Base-by-base conservation (phyloP, 2,888 invertebrate species). In the Mesochorus sp. region DNA sequence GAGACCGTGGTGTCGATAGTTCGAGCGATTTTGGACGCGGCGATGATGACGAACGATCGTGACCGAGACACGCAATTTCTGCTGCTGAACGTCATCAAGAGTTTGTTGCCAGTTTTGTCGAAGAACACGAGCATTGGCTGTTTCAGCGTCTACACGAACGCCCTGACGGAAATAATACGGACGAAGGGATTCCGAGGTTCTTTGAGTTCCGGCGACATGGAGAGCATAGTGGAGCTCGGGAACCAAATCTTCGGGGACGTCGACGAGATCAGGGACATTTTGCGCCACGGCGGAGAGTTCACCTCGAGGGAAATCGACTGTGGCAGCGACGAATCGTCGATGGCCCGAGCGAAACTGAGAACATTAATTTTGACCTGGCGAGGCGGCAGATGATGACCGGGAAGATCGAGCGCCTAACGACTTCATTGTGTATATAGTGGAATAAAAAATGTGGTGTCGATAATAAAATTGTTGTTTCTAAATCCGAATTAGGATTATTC, bases 201-300 rank as follows among this genome's bases (percentile, higher is more conserved):
- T 31, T 76, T 91, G 6, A 78, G 81, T 12, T 79, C 86, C 19
- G 51, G 85, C 24, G 68, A 84, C 4, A 44, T 92, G 55, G 79
- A 85, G 49, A 71, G 80, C 4, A 76, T 87, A 61, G 76, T 89
- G 1, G 49, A 82, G 67, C 51, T 84, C 75, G 76, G 53, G 55
- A 44, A 84, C 72, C 34, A 74, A 31, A 44, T 77, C 75, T 72
- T 85, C 8, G 81, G 81, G 0, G 78, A 88, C 62, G 84, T 90
- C 71, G 82, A 86, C 8, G 89, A 90, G 77, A 90, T 89, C 82
- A 85, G 87, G 72, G 88, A 91, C 82, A 84, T 91, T 76, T 74
- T 90, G 17, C 79, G 85, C 55, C 88, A 88, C 79, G 91, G 91
- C 28, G 88, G 88, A 80, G 82, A 87, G 57, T 88, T 83, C 59